A percentile compares a stretch with the other conserved stretches of the same genome.
phyloP scores from a whole-genome alignment of 2,797 vertebrate species.

The Buceros bicornis region DNA sequence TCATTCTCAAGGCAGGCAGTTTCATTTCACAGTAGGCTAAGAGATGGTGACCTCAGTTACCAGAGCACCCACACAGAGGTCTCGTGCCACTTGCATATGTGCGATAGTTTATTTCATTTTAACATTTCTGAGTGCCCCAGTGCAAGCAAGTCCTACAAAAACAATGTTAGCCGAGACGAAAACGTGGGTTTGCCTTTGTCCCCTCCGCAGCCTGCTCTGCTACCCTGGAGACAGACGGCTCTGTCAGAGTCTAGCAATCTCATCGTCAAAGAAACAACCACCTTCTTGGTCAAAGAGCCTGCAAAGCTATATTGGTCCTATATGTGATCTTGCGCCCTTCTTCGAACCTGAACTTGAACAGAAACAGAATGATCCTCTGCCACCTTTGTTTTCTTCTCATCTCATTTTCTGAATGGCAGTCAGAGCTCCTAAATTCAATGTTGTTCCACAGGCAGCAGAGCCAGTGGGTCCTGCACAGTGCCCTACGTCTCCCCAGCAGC shows the following conservation, averaged over 20 bases:
- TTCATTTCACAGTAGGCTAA: background rate
- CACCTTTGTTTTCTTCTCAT: background rate
- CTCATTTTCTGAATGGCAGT: background rate
- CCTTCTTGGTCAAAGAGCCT: constrained; percentile 37
- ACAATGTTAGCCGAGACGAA: constrained; percentile 1
- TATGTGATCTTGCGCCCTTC: background rate
- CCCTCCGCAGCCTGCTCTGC: constrained; percentile 6
- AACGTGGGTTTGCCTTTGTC: constrained; percentile 27
- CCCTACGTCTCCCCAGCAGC: background rate
- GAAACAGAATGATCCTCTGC: background rate
- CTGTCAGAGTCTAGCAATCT: constrained; percentile 42
- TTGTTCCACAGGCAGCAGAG: background rate
- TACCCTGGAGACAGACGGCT: constrained; percentile 62
- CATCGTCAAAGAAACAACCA: constrained; percentile 66
- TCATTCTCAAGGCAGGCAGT: background rate
- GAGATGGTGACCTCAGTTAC: background rate
- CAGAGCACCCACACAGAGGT: background rate
- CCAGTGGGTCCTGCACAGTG: background rate
- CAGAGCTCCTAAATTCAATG: background rate
- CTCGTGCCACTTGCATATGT: background rate
- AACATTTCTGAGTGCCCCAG: background rate
- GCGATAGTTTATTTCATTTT: constrained; percentile 7
- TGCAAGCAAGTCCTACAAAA: constrained; percentile 24
- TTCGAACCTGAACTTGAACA: constrained; percentile 4
- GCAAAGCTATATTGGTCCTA: constrained; percentile 16